A percentile compares a stretch with the other conserved stretches of the same genome.
Conservation (phyloP, 53 echinoderm and acorn worm genomes). For the Holothuria leucospilota region DNA sequence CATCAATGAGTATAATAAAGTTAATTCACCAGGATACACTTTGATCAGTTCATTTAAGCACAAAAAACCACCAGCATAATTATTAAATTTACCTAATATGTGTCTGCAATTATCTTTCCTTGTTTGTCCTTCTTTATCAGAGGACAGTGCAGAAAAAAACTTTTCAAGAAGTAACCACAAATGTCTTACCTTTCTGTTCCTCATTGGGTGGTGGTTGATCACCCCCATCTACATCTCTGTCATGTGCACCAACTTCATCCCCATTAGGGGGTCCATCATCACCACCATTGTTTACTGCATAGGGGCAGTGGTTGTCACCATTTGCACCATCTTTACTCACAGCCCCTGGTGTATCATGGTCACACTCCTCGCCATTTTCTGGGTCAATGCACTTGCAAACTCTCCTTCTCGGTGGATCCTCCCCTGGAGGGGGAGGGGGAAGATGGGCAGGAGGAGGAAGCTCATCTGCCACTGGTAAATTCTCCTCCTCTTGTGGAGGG, state of each 20-base stretch:
- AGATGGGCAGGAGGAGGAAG: no score
- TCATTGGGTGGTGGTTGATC: neutral
- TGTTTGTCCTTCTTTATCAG: no score
- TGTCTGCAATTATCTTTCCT: no score
- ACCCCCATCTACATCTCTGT: neutral
- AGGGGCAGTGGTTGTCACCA: neutral
- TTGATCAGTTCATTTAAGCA: no score
- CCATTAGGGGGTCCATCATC: neutral
- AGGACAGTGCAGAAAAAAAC: no score
- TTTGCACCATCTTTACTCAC: constrained; percentile 1
- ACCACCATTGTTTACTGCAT: neutral
- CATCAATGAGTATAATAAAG: no score
- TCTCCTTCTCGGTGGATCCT: neutral
- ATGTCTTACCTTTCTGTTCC: constrained; percentile 19
- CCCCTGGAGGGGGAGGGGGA: neutral
- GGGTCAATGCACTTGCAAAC: constrained; percentile 40
- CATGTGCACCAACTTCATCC: neutral
- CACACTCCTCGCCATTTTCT: constrained; percentile 34
- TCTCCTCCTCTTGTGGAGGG: no score
- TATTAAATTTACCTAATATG: no score
- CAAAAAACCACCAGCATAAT: no score
- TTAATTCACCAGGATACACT: no score
- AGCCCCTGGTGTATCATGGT: neutral
- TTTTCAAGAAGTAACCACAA: no score
- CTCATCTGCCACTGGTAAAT: no score